These are phyloP conservation scores for Neoaliturus tenellus DNA, from an alignment of 2,888 invertebrate genomes.

Conservation along the genomic window DNA sequence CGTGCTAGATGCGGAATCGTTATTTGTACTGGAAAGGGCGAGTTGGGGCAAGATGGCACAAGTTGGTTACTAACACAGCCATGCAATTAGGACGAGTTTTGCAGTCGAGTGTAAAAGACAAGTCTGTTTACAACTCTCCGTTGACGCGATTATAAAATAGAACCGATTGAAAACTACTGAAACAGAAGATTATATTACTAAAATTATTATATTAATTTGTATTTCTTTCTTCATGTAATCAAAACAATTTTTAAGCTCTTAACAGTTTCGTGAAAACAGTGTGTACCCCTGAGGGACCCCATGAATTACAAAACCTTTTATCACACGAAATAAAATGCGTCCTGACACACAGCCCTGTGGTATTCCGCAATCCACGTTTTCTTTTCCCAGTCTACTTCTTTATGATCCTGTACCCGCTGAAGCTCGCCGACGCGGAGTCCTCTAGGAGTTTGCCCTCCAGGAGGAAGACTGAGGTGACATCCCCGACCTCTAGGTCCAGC, in stretches of 20 bases:
- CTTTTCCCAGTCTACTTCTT: constrained; percentile 61
- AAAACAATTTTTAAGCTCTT: too few relatives aligned
- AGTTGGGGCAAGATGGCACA: constrained; percentile 45
- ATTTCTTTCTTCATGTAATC: too few relatives aligned
- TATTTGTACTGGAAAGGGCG: constrained; percentile 27
- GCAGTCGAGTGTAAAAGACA: too few relatives aligned
- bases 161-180: too few relatives aligned
- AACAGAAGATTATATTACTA: too few relatives aligned
- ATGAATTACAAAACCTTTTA: not conserved
- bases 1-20: not conserved
- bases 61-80: constrained; percentile 45
- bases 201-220: too few relatives aligned
- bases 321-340: not conserved
- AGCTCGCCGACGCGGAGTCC: constrained; percentile 66
- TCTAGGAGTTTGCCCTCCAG: constrained; percentile 69
- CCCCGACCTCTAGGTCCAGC: constrained; percentile 71
- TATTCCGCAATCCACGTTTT: not conserved
- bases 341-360: constrained; percentile 8
- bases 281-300: not conserved
- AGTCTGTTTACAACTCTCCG: too few relatives aligned
- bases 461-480: constrained; percentile 71
- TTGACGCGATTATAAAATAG: too few relatives aligned
- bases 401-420: constrained; percentile 64
- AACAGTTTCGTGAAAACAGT: too few relatives aligned
- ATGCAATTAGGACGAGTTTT: constrained; percentile 35